Conservation (phyloP, 2,113 vertebrate species). For the Thalassoma bifasciatum region DNA sequence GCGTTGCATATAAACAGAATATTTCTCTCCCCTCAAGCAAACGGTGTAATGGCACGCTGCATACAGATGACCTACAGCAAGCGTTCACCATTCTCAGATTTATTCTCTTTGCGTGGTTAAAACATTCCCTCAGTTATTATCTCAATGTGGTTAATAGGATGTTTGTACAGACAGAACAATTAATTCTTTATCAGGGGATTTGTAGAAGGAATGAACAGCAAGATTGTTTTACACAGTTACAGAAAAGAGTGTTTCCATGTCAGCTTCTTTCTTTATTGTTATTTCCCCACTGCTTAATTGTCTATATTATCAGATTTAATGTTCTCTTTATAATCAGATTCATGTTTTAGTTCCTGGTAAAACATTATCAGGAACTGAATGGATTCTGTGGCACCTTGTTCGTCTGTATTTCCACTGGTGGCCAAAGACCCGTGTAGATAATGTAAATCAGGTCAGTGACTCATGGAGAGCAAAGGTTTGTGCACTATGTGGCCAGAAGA, state of each 20-base stretch:
- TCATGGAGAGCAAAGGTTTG: no score
- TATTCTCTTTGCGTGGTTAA: not conserved
- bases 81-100: not conserved
- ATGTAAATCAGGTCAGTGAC: no score
- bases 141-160: slow-evolving; percentile 18
- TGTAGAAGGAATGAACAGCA: not conserved
- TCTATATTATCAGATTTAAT: not conserved
- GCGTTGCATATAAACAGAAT: slow-evolving; percentile 33
- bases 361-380: no score
- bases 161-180: slow-evolving; percentile 1
- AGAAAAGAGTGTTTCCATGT: not conserved
- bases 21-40: slow-evolving; percentile 3
- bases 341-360: no score
- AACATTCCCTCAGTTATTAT: not conserved
- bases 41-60: slow-evolving; percentile 16
- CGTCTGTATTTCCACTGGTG: no score
- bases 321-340: no score
- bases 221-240: not conserved
- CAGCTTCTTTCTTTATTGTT: not conserved
- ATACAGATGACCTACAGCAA: slow-evolving; percentile 10
- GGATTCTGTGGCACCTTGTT: no score
- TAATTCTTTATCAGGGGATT: slow-evolving; percentile 6
- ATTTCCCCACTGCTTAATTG: not conserved
- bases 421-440: no score
- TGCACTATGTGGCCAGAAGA: no score